These are phyloP conservation scores for Nasonia oneida DNA, from an alignment of 2,888 invertebrate species.

Conservation along the genomic window DNA sequence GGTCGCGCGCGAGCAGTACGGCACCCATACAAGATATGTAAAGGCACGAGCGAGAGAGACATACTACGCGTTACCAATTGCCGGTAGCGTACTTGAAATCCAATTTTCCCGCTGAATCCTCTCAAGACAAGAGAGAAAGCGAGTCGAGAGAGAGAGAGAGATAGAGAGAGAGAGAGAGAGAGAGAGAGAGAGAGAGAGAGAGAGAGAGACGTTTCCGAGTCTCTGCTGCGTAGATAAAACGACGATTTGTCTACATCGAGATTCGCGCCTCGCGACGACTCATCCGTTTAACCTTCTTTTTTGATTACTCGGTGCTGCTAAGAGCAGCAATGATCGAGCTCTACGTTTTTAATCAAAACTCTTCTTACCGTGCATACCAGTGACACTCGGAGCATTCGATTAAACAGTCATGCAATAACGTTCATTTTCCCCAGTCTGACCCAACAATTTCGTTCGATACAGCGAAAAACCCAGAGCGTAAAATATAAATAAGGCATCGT, in stretches of 20 bases:
- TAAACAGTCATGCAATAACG: too few species aligned
- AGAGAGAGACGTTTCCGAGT: background rate
- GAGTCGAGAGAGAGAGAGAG: background rate
- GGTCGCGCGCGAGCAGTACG: background rate
- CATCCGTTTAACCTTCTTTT: background rate
- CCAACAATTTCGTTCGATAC: background rate
- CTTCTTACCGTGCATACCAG: too few species aligned
- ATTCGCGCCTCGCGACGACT: background rate
- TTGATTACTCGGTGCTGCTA: too few species aligned
- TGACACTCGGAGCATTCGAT: too few species aligned
- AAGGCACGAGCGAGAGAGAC: conserved; percentile 38
- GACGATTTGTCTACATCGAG: conserved; percentile 17
- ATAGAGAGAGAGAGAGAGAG: too few species aligned
- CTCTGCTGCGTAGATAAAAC: background rate
- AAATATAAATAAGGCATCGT: background rate
- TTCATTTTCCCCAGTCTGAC: too few species aligned
- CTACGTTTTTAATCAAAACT: too few species aligned
- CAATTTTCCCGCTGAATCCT: conserved; percentile 61
- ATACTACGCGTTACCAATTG: conserved; percentile 45
- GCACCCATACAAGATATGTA: conserved; percentile 57
- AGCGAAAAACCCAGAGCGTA: background rate
- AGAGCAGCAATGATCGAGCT: too few species aligned
- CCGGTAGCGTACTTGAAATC: conserved; percentile 49
- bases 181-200: background rate
- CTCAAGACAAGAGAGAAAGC: conserved; percentile 53